Evolutionary conservation across 2,888 invertebrate genomes (phyloP).

Genomic region (Eledona agricola): DNA sequence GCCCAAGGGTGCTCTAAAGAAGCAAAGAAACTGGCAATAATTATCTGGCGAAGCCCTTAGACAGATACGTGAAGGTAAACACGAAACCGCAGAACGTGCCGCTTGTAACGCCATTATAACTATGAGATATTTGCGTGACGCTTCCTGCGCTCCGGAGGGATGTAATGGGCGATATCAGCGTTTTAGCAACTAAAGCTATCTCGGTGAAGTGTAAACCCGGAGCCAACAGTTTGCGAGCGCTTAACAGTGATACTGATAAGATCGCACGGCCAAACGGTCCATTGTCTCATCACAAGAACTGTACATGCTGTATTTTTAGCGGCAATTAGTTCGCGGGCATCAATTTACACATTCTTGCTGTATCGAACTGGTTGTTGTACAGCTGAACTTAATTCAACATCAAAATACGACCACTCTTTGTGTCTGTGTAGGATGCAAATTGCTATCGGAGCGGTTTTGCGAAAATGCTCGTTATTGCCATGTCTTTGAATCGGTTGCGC

Average conservation of each 20-base stretch:
- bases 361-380: too few species aligned
- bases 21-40: conserved; percentile 33
- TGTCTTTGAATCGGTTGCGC: conserved; percentile 19
- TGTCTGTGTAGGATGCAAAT: conserved; percentile 23
- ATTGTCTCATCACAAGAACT: conserved; percentile 55
- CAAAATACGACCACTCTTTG: conserved; percentile 23
- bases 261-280: conserved; percentile 53
- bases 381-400: conserved; percentile 18
- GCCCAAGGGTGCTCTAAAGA: conserved; percentile 32
- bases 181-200: conserved; percentile 52
- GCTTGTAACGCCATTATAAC: conserved; percentile 37
- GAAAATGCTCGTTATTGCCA: conserved; percentile 16
- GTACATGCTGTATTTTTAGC: conserved; percentile 14
- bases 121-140: conserved; percentile 45
- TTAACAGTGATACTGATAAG: conserved; percentile 55
- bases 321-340: conserved; percentile 5
- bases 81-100: conserved; percentile 40
- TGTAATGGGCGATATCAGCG: conserved; percentile 51
- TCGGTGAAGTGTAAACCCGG: conserved; percentile 54
- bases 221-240: conserved; percentile 55
- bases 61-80: conserved; percentile 38
- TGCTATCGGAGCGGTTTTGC: conserved; percentile 11
- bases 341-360: conserved; percentile 15
- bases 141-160: conserved; percentile 42
- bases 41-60: conserved; percentile 34